Base-by-base conservation (phyloP, 2,113 vertebrate genomes). In the Australoheros scitulus region DNA sequence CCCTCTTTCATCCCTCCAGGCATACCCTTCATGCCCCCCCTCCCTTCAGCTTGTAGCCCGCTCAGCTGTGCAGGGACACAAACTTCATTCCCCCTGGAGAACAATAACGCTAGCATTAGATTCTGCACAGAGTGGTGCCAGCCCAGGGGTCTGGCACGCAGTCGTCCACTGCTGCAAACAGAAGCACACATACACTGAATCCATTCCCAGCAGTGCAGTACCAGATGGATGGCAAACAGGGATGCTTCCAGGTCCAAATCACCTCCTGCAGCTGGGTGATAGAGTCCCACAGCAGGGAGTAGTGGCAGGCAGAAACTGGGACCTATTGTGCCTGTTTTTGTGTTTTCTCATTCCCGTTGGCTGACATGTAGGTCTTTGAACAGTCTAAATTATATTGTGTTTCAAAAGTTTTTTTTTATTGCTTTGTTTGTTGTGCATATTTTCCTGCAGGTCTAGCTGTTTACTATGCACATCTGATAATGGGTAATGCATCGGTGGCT, bases 191-290 rank as follows among this genome's bases (percentile, higher is more conserved):
- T 10, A 26, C 61, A 75, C 58, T 79, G 86, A 89, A 89, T 81
- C 64, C 76, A 59, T 63, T 88, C 82, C 90, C 87, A 79, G 86
- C 64, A 34, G 63, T 76, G 76, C 79, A 68, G 74, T 50, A 87
- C 83, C 93, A 95, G 93, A 94, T 94, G 93, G 94, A 88, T 86
- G 89, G 89, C 87, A 85, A 79, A 79, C 85, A 77, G 82, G 82
- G 76, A 82, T 22, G 79, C 87, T 91, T 74, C 43, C 70, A 86
- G 93, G 87, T 88, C 89, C 88, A 92, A 90, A 90, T 93, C 84
- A 79, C 88, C 86, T 90, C 81, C 82, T 91, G 88, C 91, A 94
- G 89, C 92, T 92, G 92, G 89, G 79, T 75, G 91, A 91, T 89
- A 78, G 85, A 82, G 83, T 60, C 74, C 76, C 65, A 68, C 26